Evolutionary conservation across 2,113 vertebrate species (phyloP).

Genomic region (Bos javanicus): DNA sequence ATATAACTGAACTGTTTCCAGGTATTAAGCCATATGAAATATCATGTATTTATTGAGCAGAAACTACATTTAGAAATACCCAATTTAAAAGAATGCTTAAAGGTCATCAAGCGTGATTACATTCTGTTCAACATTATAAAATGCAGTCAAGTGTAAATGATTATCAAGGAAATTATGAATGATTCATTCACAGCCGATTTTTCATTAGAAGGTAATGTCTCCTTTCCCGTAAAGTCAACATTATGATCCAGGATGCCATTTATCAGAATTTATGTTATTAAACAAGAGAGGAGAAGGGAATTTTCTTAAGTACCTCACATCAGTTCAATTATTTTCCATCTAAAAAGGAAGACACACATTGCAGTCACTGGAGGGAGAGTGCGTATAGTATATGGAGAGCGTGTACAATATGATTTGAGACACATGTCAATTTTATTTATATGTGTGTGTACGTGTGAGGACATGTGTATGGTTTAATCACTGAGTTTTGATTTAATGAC

Average conservation of each 20-base stretch:
- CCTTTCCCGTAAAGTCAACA: constrained; percentile 75
- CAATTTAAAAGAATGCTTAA: constrained; percentile 72
- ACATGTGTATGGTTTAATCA: accelerated
- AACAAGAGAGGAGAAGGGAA: constrained; percentile 36
- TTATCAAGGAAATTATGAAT: constrained; percentile 75
- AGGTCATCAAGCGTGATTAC: constrained; percentile 76
- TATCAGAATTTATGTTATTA: constrained; percentile 66
- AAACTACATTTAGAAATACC: constrained; percentile 65
- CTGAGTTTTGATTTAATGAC: background rate
- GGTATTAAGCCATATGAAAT: constrained; percentile 45
- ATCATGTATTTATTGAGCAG: background rate
- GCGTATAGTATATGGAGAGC: accelerated
- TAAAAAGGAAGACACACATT: background rate
- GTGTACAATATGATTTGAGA: background rate
- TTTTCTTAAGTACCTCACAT: constrained; percentile 43
- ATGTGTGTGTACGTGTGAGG: too few species aligned
- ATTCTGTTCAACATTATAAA: constrained; percentile 72
- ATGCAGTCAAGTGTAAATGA: constrained; percentile 73
- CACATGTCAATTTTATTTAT: background rate
- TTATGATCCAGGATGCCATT: constrained; percentile 65
- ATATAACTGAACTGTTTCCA: background rate
- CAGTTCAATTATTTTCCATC: background rate
- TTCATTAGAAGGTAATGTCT: constrained; percentile 73
- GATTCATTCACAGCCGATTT: constrained; percentile 72
- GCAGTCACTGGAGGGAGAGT: accelerated